Base-by-base conservation (phyloP, 2,888 invertebrate genomes). In the Blastobasis adustella region DNA sequence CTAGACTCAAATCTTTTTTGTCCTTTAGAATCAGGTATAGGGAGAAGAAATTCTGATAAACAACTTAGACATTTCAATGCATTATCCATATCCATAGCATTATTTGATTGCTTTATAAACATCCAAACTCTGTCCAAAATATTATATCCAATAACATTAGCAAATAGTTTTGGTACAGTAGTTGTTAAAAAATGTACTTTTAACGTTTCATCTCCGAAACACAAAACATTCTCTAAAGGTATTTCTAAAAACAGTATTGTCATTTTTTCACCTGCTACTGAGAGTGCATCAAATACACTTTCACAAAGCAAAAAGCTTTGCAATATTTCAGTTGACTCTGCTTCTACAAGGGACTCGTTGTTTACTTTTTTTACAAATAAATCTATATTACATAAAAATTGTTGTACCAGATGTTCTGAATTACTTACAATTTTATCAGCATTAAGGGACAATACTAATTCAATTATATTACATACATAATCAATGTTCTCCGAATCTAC, bases 381-480 rank as follows among this genome's bases (percentile, higher is more conserved):
- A 55, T 71, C 64, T 37, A 82, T 58, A 50, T 70, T 67, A 4
- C 60, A 61, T 10, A 89, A 53, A 37, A 88, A 69, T 62, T 89
- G 89, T 57, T 87, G 86, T 7, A 89, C 50, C 42, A 89, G 69
- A 69, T 89, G 89, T 61, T 89, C 87, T 0, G 82, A 75, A 60
- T 82, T 82, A 55, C 70, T 65, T 0, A 71, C 54, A 10, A 89
- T 54, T 39, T 62, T 77, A 43, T 57, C 69, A 4, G 62, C 61
- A 53, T 83, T 77, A 3, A 89, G 60, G 43, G 62, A 58, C 7
- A 89, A 66, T 1, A 80, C 73, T 43, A 69, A 60, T 38, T 69
- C 69, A 2, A 76, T 63, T 23, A 88, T 79, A 63, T 74, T 71
- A 61, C 82, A 79, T 6, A 84, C 64, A 53, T 62, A 57, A 37